Conservation (phyloP, 2,797 vertebrate species). For the Petrocephalus sullivani region DNA sequence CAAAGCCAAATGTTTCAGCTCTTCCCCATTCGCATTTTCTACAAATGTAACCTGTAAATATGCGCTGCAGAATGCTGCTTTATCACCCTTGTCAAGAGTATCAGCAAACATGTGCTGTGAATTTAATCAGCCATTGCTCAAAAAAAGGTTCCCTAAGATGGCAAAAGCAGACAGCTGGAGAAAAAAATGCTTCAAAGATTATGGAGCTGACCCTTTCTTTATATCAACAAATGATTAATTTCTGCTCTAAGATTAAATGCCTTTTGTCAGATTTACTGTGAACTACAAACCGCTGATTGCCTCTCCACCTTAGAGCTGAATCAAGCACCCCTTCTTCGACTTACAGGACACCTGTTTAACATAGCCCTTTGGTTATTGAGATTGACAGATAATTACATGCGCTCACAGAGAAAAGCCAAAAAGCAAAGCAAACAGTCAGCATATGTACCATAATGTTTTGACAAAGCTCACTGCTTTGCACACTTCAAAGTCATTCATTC, state of each 20-base stretch:
- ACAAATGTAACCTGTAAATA: conserved; percentile 16
- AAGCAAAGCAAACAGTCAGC: conserved; percentile 38
- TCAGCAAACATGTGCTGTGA: neutral
- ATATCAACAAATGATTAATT: conserved; percentile 21
- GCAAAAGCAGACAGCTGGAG: neutral
- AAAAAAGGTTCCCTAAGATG: neutral
- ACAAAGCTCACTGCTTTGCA: conserved; percentile 43
- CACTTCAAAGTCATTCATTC: conserved; percentile 44
- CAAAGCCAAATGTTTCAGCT: conserved; percentile 18
- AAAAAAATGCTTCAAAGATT: neutral
- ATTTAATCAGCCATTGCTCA: conserved; percentile 16
- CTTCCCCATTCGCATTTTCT: conserved; percentile 23
- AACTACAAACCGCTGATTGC: conserved; percentile 27
- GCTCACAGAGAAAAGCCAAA: conserved; percentile 37
- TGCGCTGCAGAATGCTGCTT: neutral
- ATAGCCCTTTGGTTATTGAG: conserved; percentile 41
- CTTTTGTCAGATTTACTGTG: conserved; percentile 29
- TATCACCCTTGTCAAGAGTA: conserved; percentile 13
- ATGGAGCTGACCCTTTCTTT: conserved; percentile 16
- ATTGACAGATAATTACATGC: conserved; percentile 50
- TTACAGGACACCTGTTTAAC: conserved; percentile 40
- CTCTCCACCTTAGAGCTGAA: conserved; percentile 31
- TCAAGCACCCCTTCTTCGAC: conserved; percentile 27
- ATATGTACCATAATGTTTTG: conserved; percentile 46
- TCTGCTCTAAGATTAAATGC: conserved; percentile 34